A percentile compares a stretch with the other conserved stretches of the same genome.
phyloP scores from a whole-genome alignment of 2,888 invertebrate species.

The Drosophila meridiana region DNA sequence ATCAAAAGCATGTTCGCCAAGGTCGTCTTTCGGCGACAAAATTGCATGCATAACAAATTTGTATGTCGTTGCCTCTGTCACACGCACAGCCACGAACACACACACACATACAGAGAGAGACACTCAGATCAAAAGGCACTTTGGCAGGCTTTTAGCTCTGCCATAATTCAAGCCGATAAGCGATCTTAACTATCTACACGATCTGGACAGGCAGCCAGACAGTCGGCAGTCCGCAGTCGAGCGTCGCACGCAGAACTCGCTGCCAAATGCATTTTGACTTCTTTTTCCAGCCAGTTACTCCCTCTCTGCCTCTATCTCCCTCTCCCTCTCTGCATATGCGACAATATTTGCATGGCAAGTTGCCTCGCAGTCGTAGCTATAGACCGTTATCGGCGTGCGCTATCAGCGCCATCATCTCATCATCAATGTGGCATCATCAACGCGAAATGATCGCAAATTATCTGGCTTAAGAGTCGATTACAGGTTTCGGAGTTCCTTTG shows the following conservation, averaged over 20 bases:
- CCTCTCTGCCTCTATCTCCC: background rate
- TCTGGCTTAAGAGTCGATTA: conserved; percentile 64
- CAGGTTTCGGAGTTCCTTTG: conserved; percentile 20
- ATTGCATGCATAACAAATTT: conserved; percentile 68
- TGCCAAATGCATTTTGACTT: conserved; percentile 61
- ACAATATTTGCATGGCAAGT: conserved; percentile 71
- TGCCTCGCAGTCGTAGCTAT: conserved; percentile 8
- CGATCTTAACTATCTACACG: conserved; percentile 81
- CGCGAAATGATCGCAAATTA: conserved; percentile 80
- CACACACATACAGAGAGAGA: conserved; percentile 7
- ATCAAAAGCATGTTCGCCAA: conserved; percentile 49
- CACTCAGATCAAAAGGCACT: conserved; percentile 52
- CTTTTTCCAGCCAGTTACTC: conserved; percentile 36
- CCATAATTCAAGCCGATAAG: conserved; percentile 79
- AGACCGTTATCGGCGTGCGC: conserved; percentile 63
- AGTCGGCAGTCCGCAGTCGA: conserved; percentile 23
- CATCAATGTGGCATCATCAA: conserved; percentile 79
- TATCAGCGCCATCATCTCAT: conserved; percentile 79
- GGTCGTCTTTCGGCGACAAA: conserved; percentile 62
- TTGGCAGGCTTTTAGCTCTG: conserved; percentile 79
- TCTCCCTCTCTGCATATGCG: conserved; percentile 17
- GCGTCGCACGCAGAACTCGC: conserved; percentile 28
- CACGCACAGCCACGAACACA: conserved; percentile 19
- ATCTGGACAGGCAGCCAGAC: conserved; percentile 65
- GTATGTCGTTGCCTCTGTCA: conserved; percentile 24